phyloP scores from a whole-genome alignment of 2,113 vertebrate genomes.

The Sialia sialis region DNA sequence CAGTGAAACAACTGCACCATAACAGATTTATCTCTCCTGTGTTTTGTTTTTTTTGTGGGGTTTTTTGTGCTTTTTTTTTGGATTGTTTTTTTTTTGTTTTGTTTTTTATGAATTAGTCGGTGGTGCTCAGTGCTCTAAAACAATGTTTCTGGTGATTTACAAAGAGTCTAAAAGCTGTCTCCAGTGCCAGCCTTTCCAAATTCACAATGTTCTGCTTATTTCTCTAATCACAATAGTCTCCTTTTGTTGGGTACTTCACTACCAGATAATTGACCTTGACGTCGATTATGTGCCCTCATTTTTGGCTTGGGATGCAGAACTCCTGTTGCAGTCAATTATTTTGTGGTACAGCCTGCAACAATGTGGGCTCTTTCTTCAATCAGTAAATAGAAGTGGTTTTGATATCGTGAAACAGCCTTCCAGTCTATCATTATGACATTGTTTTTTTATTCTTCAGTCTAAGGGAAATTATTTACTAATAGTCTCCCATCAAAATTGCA shows the following conservation, averaged over 20 bases:
- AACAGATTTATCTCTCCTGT: neutral
- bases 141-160: constrained; percentile 65
- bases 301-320: constrained; percentile 73
- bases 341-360: constrained; percentile 71
- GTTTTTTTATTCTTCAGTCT: constrained; percentile 60
- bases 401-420: constrained; percentile 71
- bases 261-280: constrained; percentile 80
- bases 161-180: constrained; percentile 54
- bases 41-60: too few species aligned
- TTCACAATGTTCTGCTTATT: constrained; percentile 74
- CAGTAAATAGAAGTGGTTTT: constrained; percentile 69
- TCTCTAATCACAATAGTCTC: constrained; percentile 75
- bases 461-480: constrained; percentile 51
- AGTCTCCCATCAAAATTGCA: neutral
- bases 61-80: too few species aligned
- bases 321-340: constrained; percentile 81
- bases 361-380: constrained; percentile 71
- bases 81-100: neutral
- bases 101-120: neutral
- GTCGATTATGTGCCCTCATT: constrained; percentile 73
- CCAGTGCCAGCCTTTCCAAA: constrained; percentile 63
- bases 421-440: constrained; percentile 64
- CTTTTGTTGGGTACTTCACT: constrained; percentile 74
- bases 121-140: constrained; percentile 54
- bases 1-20: constrained; percentile 10